Evolutionary conservation across 2,888 invertebrate genomes (phyloP).

Genomic region (Lobophora halterata): DNA sequence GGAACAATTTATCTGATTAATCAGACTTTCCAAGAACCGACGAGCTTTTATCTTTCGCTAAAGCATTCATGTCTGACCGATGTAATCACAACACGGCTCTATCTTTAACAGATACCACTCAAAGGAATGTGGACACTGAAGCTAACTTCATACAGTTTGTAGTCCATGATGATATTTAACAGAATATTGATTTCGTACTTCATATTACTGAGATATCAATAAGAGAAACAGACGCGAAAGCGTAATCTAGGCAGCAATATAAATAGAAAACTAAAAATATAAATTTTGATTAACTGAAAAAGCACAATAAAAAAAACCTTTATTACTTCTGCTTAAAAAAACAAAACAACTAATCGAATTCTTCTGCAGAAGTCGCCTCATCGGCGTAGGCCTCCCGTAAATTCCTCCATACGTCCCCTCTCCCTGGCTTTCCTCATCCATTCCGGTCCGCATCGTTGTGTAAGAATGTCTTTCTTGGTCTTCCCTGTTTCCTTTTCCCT

Average conservation of each 20-base stretch:
- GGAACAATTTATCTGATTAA: constrained; percentile 24
- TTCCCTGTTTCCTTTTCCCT: too few species aligned
- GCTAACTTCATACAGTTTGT: constrained; percentile 1
- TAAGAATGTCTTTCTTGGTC: too few species aligned
- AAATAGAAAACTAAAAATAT: constrained; percentile 8
- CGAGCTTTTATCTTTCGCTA: constrained; percentile 29
- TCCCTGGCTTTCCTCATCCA: too few species aligned
- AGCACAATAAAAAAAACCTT: constrained; percentile 11
- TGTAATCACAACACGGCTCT: constrained; percentile 21
- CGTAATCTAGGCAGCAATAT: constrained; percentile 10
- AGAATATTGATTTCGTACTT: too few species aligned
- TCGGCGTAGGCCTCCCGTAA: too few species aligned
- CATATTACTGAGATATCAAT: constrained; percentile 21
- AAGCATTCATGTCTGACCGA: constrained; percentile 22
- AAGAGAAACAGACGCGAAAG: constrained; percentile 20
- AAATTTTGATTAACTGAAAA: constrained; percentile 8
- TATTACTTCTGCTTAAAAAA: too few species aligned
- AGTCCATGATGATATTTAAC: neutral
- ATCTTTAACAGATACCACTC: constrained; percentile 5
- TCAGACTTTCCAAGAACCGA: constrained; percentile 24
- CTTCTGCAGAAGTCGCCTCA: too few species aligned
- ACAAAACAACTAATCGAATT: too few species aligned
- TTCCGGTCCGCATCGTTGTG: too few species aligned
- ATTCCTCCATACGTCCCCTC: too few species aligned
- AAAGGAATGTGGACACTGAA: constrained; percentile 8